Base-by-base conservation (phyloP, 2,888 invertebrate species). In the Phyto melanocephala region DNA sequence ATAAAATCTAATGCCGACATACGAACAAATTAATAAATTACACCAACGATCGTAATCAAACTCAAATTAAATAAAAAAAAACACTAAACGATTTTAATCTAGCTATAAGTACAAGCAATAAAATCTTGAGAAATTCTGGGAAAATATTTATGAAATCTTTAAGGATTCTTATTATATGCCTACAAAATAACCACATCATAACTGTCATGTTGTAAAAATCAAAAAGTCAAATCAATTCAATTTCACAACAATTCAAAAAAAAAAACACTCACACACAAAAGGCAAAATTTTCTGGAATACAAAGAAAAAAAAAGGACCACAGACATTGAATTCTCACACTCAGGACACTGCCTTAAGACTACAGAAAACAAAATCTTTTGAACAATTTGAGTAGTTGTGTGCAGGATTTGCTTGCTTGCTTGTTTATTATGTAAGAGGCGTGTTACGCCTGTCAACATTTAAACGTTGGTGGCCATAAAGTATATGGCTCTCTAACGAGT, bases 401-500 rank as follows among this genome's bases (percentile, higher is more conserved):
- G 10, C 37, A 70, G 42, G 52, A 86, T 85, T 82, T 86, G 84
- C 86, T 87, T 87, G 88, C 85, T 82, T 86, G 84, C 86, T 87
- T 87, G 88, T 88, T 88, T 89, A 88, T 88, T 91, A 90, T 90
- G 90, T 89, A 86, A 89, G 87, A 87, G 91, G 91, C 91, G 91
- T 91, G 89, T 88, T 88, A 88, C 88, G 89, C 88, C 90, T 91
- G 91, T 91, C 91, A 91, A 90, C 91, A 90, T 90, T 91, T 88
- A 87, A 82, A 89, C 89, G 90, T 90, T 91, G 90, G 90, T 90
- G 91, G 90, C 86, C 90, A 89, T 80, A 70, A 79, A 79, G 10
- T 54, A 60, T 60, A 15, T 17, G 58, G 8, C 70, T 79, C 75
- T 67, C 65, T 75, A 58, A 58, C 65, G 65, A 50, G 37, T 75